Conservation (phyloP, 2,888 invertebrate genomes). For the Asteroscopus sphinx region DNA sequence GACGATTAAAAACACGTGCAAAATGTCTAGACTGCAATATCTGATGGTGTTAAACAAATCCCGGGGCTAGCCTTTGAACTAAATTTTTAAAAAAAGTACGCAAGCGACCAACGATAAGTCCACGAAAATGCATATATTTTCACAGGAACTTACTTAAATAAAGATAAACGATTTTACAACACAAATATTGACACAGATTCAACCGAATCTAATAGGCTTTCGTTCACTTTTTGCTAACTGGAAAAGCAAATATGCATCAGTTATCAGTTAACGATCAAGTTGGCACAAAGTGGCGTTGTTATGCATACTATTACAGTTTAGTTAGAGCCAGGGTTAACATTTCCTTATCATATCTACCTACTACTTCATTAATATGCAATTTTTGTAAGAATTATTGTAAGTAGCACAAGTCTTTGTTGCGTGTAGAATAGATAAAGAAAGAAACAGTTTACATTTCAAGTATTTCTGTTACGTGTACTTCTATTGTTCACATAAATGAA, state of each 20-base stretch:
- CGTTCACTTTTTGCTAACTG: slow-evolving; percentile 51
- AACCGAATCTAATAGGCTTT: slow-evolving; percentile 48
- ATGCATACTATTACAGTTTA: slow-evolving; percentile 24
- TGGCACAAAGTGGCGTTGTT: slow-evolving; percentile 52
- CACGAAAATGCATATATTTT: slow-evolving; percentile 12
- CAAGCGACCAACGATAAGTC: slow-evolving; percentile 7
- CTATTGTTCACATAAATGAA: too few relatives aligned
- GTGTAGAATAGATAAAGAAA: slow-evolving; percentile 5
- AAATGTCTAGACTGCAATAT: background rate
- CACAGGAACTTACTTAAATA: slow-evolving; percentile 9
- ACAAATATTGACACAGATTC: slow-evolving; percentile 58
- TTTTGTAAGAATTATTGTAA: slow-evolving; percentile 33
- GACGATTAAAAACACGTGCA: slow-evolving; percentile 1
- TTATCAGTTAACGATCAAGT: slow-evolving; percentile 60
- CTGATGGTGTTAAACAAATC: background rate
- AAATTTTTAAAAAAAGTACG: background rate
- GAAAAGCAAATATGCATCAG: slow-evolving; percentile 57
- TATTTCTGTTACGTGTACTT: too few relatives aligned
- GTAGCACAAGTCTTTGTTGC: slow-evolving; percentile 4
- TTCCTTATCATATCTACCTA: slow-evolving; percentile 44
- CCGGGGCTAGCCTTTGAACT: slow-evolving; percentile 1
- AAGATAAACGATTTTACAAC: slow-evolving; percentile 50
- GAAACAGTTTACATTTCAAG: too few relatives aligned
- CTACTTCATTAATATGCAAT: slow-evolving; percentile 46
- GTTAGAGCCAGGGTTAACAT: slow-evolving; percentile 33